Conservation (phyloP, 2,888 invertebrate genomes). For the Macrosoma leucophasiata region DNA sequence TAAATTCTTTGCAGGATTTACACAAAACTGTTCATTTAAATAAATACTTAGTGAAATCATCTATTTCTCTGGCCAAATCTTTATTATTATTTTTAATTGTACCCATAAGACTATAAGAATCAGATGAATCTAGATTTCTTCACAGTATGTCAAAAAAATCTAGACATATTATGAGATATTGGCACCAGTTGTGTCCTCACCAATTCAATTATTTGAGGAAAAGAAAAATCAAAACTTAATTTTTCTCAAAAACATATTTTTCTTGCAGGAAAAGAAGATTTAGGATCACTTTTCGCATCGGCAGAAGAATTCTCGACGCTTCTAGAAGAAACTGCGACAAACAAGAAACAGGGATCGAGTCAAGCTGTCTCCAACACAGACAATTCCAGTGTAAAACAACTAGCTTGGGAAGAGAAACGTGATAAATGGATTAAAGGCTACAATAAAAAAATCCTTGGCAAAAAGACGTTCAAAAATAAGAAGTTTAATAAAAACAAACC, state of each 20-base stretch:
- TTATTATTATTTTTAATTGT: too few species aligned
- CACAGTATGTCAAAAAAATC: neutral
- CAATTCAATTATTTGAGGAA: neutral
- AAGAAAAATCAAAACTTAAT: neutral
- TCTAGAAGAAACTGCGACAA: conserved; percentile 87
- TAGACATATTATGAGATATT: neutral
- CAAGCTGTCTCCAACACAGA: conserved; percentile 84
- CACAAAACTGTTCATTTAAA: too few species aligned
- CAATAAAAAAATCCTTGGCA: conserved; percentile 61
- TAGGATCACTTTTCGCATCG: conserved; percentile 84
- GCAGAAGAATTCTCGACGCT: conserved; percentile 93
- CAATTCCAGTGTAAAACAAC: conserved; percentile 85
- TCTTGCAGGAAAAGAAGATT: conserved; percentile 60
- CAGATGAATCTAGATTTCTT: too few species aligned
- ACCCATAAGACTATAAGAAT: too few species aligned
- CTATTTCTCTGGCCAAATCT: too few species aligned
- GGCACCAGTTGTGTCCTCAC: neutral
- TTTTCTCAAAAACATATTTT: conserved; percentile 2
- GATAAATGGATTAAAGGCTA: conserved; percentile 78
- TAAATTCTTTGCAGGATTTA: too few species aligned
- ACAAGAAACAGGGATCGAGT: conserved; percentile 78
- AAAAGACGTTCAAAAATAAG: conserved; percentile 33
- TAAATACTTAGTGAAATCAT: too few species aligned
- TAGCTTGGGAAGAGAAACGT: conserved; percentile 88
- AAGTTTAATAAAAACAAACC: conserved; percentile 30